Percentiles rank a stretch among this genome's conserved stretches.
Evolutionary conservation across 2,888 invertebrate genomes (phyloP).

Genomic region (Scaptomyza reducta): DNA sequence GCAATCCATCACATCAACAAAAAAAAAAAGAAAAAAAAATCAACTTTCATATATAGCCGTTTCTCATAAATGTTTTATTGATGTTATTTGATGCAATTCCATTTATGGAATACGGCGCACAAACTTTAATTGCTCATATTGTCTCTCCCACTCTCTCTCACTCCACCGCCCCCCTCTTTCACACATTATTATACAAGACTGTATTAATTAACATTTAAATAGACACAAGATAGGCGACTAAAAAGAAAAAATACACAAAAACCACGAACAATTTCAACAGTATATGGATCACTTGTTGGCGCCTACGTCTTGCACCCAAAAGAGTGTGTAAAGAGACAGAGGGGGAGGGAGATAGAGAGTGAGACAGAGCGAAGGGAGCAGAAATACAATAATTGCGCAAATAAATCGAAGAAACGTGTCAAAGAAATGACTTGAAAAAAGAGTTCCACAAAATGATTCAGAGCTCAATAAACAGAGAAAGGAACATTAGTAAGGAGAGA

Average conservation of each 20-base stretch:
- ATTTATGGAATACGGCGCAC: conserved; percentile 27
- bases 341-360: background rate
- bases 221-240: conserved; percentile 14
- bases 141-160: background rate
- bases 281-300: conserved; percentile 12
- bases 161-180: background rate
- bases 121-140: conserved; percentile 43
- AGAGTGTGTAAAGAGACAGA: background rate
- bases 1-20: conserved; percentile 66
- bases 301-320: background rate
- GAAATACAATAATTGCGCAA: conserved; percentile 42
- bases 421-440: conserved; percentile 29
- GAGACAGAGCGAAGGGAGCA: background rate
- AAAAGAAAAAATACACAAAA: background rate
- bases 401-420: conserved; percentile 72
- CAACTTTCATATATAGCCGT: conserved; percentile 38
- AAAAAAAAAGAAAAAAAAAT: conserved; percentile 8
- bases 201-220: conserved; percentile 48
- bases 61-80: conserved; percentile 71
- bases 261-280: conserved; percentile 4
- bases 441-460: conserved; percentile 50
- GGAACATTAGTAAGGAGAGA: too few relatives aligned
- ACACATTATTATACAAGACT: conserved; percentile 13
- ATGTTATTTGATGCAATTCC: conserved; percentile 43
- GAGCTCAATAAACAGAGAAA: conserved; percentile 19